Base-by-base conservation (phyloP, 2,113 vertebrate genomes). In the Dipodomys ordii region DNA sequence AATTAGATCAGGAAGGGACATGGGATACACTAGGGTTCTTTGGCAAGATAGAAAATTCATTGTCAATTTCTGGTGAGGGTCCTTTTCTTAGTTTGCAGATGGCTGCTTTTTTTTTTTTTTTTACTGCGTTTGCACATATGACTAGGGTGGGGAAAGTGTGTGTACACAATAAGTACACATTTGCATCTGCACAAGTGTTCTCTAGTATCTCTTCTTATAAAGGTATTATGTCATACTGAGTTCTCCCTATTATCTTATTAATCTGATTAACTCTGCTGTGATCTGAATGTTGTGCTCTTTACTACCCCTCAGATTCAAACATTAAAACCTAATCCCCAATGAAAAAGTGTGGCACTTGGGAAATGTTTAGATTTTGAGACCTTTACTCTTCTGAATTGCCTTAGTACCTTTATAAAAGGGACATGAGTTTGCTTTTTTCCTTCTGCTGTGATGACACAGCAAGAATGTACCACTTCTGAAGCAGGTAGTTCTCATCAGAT, bases 391-490 rank as follows among this genome's bases (percentile, higher is more conserved):
- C 13, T 23, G 23, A 79, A 19, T 57, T 65, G 46, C 32, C 39
- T 60, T 83, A 22, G 27, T 25, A 0, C 60, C 35, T 19, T 25
- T 35, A 20, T 18, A 76, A 49, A 74, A 57, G 71, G 62, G 25
- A 7, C 27, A 35, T 90, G 32, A 73, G 28, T 64, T 64, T 32
- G 9, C 27, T 89, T 81, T 32, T 32, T 22, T 27, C 25, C 25
- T 74, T 90, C 60, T 44, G 18, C 30, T 22, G 2, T 90, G 78
- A 65, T 49, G 39, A 49, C 39, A 62, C 2, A 79, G 79, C 22
- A 90, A 22, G 88, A 90, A 74, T 57, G 4, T 62, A 46, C 57
- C 27, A 64, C 62, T 28, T 83, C 16, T 82, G 88, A 83, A 90
- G 30, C 39, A 82, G 28, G 28, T 28, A 82, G 27, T 71, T n/a